Conservation (phyloP, 2,113 vertebrate species). For the Ictalurus furcatus region DNA sequence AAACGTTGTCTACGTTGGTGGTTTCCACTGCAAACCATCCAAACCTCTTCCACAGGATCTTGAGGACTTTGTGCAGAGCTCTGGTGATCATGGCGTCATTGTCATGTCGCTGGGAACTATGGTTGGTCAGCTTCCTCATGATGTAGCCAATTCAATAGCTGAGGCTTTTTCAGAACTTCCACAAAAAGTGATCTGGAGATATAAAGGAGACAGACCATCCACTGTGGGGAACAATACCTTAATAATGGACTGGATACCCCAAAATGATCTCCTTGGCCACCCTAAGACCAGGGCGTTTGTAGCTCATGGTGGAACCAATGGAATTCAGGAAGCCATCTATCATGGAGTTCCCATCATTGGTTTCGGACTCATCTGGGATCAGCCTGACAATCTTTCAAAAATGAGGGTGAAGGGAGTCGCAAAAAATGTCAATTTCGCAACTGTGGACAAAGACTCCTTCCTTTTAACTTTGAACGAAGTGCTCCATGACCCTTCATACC, state of each 20-base stretch:
- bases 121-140: constrained; percentile 44
- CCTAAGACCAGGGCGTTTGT: constrained; percentile 49
- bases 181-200: constrained; percentile 51
- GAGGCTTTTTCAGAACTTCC: constrained; percentile 52
- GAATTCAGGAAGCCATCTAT: constrained; percentile 53
- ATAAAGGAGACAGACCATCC: constrained; percentile 45
- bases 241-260: constrained; percentile 53
- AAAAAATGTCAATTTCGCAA: constrained; percentile 46
- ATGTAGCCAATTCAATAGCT: constrained; percentile 42
- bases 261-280: constrained; percentile 54
- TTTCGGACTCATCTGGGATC: constrained; percentile 50
- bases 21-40: constrained; percentile 49
- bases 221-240: constrained; percentile 51
- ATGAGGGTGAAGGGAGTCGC: constrained; percentile 47
- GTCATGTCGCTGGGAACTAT: constrained; percentile 55
- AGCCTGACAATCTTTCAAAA: constrained; percentile 48
- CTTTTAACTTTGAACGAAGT: constrained; percentile 41
- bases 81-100: constrained; percentile 50
- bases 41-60: constrained; percentile 51
- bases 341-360: constrained; percentile 50
- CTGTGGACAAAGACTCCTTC: constrained; percentile 44
- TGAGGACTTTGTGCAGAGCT: constrained; percentile 55
- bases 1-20: constrained; percentile 48
- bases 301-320: constrained; percentile 54
- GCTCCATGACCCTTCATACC: constrained; percentile 42